Evolutionary conservation across 2,888 invertebrate genomes (phyloP).

Genomic region (Blera fallax): DNA sequence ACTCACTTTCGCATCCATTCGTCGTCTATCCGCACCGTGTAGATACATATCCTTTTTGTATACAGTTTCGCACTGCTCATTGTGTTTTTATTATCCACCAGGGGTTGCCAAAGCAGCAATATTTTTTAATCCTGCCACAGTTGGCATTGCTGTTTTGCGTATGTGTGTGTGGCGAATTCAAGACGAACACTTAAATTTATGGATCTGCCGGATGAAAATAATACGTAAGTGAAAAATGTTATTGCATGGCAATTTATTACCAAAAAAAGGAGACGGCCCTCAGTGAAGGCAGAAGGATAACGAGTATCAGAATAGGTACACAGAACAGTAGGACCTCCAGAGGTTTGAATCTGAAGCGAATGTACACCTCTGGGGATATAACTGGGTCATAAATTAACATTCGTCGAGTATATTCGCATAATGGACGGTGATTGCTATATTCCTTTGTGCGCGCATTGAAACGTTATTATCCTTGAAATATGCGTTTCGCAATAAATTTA

Average conservation of each 20-base stretch:
- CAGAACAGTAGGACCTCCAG: slow-evolving; percentile 54
- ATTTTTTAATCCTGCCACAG: slow-evolving; percentile 70
- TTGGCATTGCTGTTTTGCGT: slow-evolving; percentile 34
- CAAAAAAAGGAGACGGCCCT: slow-evolving; percentile 26
- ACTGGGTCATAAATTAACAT: slow-evolving; percentile 69
- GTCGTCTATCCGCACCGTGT: slow-evolving; percentile 14
- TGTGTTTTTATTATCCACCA: slow-evolving; percentile 70
- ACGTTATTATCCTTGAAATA: slow-evolving; percentile 55
- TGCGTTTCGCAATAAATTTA: slow-evolving; percentile 55
- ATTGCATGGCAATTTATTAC: slow-evolving; percentile 72
- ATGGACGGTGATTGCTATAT: slow-evolving; percentile 47
- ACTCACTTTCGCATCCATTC: slow-evolving; percentile 68
- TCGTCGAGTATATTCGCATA: slow-evolving; percentile 59
- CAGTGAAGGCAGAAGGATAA: slow-evolving; percentile 38
- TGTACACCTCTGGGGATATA: slow-evolving; percentile 61
- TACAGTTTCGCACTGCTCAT: slow-evolving; percentile 57
- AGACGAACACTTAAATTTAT: slow-evolving; percentile 68
- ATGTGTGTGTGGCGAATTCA: slow-evolving; percentile 28
- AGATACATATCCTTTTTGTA: slow-evolving; percentile 65
- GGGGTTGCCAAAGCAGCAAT: slow-evolving; percentile 70
- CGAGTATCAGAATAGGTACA: slow-evolving; percentile 36
- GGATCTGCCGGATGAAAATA: slow-evolving; percentile 59
- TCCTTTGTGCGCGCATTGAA: slow-evolving; percentile 46
- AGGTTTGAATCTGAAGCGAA: slow-evolving; percentile 62
- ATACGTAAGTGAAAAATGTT: slow-evolving; percentile 71